Conservation (phyloP, 2,113 vertebrate species). For the Prochilodus magdalenae region DNA sequence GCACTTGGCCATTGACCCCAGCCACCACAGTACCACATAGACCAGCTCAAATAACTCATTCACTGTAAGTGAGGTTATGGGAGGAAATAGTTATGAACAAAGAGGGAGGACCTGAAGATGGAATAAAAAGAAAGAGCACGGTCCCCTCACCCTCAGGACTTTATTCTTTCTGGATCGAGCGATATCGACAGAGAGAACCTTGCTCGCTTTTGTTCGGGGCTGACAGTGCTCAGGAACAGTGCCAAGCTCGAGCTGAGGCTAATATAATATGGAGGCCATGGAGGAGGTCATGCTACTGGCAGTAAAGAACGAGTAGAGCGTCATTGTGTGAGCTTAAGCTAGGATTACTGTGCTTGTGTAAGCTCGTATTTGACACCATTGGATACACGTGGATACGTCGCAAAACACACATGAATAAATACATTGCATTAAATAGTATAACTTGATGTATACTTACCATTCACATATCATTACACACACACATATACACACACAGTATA, state of each 20-base stretch:
- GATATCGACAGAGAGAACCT: constrained; percentile 28
- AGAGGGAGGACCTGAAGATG: constrained; percentile 3
- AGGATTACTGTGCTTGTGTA: constrained; percentile 42
- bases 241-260: constrained; percentile 40
- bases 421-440: neutral
- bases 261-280: constrained; percentile 42
- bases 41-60: constrained; percentile 12
- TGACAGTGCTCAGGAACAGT: constrained; percentile 27
- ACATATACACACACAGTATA: neutral
- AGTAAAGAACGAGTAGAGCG: constrained; percentile 13
- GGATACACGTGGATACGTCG: constrained; percentile 20
- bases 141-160: neutral
- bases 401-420: neutral
- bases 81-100: neutral
- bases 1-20: neutral
- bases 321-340: constrained; percentile 41
- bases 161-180: constrained; percentile 2
- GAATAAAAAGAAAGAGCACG: neutral
- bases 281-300: constrained; percentile 29
- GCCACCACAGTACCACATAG: too few species aligned
- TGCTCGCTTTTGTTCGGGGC: constrained; percentile 29
- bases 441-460: too few species aligned
- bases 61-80: neutral
- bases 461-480: neutral
- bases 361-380: constrained; percentile 36